Percentiles rank a stretch among this genome's conserved stretches.
These are phyloP conservation scores for Hipposideros larvatus DNA, from an alignment of 2,797 vertebrate genomes.

Conservation along the genomic window DNA sequence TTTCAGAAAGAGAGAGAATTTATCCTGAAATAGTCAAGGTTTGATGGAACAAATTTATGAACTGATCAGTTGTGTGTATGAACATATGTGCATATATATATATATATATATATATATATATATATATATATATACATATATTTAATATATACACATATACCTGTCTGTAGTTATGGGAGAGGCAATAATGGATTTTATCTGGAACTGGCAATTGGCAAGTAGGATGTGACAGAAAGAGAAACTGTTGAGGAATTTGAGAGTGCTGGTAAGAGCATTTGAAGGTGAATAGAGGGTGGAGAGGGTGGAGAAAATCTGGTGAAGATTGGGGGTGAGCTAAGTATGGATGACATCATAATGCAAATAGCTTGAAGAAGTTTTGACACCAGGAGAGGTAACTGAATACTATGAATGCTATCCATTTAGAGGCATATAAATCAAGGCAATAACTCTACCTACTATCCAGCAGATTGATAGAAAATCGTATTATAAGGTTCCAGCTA, in stretches of 20 bases:
- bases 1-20: constrained; percentile 51
- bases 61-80: background rate
- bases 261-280: background rate
- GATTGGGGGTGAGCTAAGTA: background rate
- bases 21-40: constrained; percentile 27
- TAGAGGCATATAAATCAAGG: constrained; percentile 21
- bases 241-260: constrained; percentile 32
- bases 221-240: background rate
- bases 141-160: background rate
- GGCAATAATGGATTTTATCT: constrained; percentile 26
- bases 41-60: background rate
- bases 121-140: background rate
- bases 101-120: background rate
- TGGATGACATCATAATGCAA: constrained; percentile 38
- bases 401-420: constrained; percentile 27
- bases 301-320: background rate
- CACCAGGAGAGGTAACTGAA: background rate
- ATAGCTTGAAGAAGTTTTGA: background rate
- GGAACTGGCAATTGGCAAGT: constrained; percentile 20
- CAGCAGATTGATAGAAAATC: constrained; percentile 38
- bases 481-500: constrained; percentile 42
- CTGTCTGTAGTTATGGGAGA: constrained; percentile 1
- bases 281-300: background rate
- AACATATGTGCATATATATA: background rate
- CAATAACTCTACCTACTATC: background rate